Evolutionary conservation across 2,888 invertebrate species (phyloP).

Genomic region (Laspeyria flexula): DNA sequence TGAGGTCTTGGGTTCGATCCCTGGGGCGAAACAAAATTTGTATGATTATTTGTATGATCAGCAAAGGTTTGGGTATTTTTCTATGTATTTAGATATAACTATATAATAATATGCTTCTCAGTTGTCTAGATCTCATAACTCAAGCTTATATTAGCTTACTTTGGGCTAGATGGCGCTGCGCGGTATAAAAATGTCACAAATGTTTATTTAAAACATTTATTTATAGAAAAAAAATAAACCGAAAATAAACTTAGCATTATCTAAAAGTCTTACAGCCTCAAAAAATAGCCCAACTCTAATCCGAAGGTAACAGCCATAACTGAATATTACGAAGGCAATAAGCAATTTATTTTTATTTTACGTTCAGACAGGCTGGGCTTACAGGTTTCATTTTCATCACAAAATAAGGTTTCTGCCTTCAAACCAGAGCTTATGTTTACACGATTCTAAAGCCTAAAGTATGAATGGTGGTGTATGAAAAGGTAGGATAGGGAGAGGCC

Average conservation of each 20-base stretch:
- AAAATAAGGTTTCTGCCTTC: constrained; percentile 17
- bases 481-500: neutral
- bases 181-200: too few relatives aligned
- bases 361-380: constrained; percentile 4
- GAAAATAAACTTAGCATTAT: constrained; percentile 9
- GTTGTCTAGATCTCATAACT: too few relatives aligned
- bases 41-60: too few relatives aligned
- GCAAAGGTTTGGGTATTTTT: too few relatives aligned
- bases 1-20: too few relatives aligned
- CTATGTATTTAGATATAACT: too few relatives aligned
- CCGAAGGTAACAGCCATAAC: constrained; percentile 18
- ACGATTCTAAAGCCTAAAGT: constrained; percentile 6
- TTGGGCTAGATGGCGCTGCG: too few relatives aligned
- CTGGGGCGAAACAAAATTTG: too few relatives aligned
- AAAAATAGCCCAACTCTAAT: constrained; percentile 18
- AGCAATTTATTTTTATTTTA: constrained; percentile 43
- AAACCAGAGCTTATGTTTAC: constrained; percentile 14
- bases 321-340: constrained; percentile 29
- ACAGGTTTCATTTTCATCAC: constrained; percentile 17
- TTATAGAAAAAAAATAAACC: neutral
- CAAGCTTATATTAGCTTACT: too few relatives aligned
- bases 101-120: too few relatives aligned
- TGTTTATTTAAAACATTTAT: neutral
- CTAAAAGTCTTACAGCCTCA: constrained; percentile 7
- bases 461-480: constrained; percentile 15